These are phyloP conservation scores for Mesoligia furuncula DNA, from an alignment of 2,888 invertebrate genomes.

Conservation along the genomic window DNA sequence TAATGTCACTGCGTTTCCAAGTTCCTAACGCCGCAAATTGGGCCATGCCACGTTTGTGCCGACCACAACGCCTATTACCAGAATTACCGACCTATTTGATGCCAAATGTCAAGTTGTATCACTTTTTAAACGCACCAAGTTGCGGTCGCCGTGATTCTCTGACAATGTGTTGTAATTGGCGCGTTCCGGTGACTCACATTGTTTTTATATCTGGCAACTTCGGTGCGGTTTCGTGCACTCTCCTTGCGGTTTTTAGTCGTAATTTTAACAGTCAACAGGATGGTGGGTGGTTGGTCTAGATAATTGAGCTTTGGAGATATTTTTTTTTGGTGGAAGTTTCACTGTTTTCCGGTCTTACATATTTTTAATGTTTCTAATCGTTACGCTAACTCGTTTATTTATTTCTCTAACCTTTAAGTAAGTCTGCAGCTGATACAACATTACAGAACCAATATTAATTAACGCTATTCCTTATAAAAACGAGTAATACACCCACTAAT, in stretches of 20 bases:
- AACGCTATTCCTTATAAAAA: constrained; percentile 29
- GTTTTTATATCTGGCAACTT: constrained; percentile 56
- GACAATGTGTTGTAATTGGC: constrained; percentile 84
- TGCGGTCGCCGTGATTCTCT: constrained; percentile 66
- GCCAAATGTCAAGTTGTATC: constrained; percentile 69
- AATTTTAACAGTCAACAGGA: constrained; percentile 66
- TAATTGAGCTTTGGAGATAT: constrained; percentile 44
- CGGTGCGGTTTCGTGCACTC: constrained; percentile 58
- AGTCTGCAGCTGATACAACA: constrained; percentile 40
- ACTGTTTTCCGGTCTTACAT: background rate
- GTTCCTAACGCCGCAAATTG: constrained; percentile 64
- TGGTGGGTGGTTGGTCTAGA: constrained; percentile 40
- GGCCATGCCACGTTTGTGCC: constrained; percentile 42
- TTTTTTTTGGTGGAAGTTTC: constrained; percentile 2
- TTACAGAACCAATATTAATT: constrained; percentile 35
- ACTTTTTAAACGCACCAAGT: constrained; percentile 63
- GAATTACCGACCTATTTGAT: constrained; percentile 60
- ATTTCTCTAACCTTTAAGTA: constrained; percentile 29
- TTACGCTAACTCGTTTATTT: constrained; percentile 1
- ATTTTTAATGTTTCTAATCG: background rate
- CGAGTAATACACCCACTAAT: constrained; percentile 29
- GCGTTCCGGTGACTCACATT: constrained; percentile 62
- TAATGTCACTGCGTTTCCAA: constrained; percentile 60
- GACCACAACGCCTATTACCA: constrained; percentile 65
- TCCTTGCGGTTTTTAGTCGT: constrained; percentile 63